Base-by-base conservation (phyloP, 2,888 invertebrate species). In the Aricia artaxerxes region DNA sequence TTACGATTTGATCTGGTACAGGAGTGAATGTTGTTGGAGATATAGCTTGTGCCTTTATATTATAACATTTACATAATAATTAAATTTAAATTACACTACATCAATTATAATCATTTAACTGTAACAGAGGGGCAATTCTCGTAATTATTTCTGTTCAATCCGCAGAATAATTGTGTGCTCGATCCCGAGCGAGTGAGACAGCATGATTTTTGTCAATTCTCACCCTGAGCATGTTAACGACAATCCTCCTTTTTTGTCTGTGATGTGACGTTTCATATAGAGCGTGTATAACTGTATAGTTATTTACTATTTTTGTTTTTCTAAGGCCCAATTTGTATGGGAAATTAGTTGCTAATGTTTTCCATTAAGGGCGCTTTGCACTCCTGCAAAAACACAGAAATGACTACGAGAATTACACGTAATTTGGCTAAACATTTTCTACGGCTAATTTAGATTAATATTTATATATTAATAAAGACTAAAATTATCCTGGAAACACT, bases 401-500 rank as follows among this genome's bases (percentile, higher is more conserved):
- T 57, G 4, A 57, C 16, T 4, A 4, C 57, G 57, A 57, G 57
- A 57, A 57, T 57, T 57, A 4, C 57, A 4, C 57, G 16, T 16
- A 31, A 64, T 64, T 49, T 75, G 44, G 73, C 73, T 75, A 44
- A 73, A 73, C 44, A 75, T 75, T 31, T 31, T 75, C 75, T 75
- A 75, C 5, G 75, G 31, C 9, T 11, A 53, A 44, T 44, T 73
- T 73, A 44, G 35, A n/a, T n/a, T 44, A 57, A 57, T 57, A 2
- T 57, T 3, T 57, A 2, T 11, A 49, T 49, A 11, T 49, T 49
- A 57, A 53, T 13, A 11, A 11, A 49, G 53, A 13, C 7, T 44
- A 44, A 40, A 75, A 60, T 81, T 81, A 83, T 38, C 78, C 80
- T n/a, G 78, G 77, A 61, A 80, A 80, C 72, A 69, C 82, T 60